Conservation (phyloP, 2,113 vertebrate genomes). For the Puntigrus tetrazona region DNA sequence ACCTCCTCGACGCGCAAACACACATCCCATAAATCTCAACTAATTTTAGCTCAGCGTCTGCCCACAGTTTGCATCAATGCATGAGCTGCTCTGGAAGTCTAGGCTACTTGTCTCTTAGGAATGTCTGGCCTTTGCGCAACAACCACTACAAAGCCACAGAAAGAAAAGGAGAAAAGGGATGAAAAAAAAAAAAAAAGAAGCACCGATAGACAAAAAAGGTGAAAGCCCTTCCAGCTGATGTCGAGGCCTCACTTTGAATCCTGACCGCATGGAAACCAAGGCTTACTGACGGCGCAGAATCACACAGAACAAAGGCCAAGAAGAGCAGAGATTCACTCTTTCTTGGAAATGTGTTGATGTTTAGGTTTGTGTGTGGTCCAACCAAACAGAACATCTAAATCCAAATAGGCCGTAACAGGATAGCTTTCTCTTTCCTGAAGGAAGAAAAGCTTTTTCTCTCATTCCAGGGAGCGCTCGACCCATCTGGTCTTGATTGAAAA, state of each 20-base stretch:
- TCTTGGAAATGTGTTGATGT: slow-evolving; percentile 27
- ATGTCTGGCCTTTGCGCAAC: slow-evolving; percentile 52
- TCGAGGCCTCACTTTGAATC: slow-evolving; percentile 29
- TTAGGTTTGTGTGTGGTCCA: slow-evolving; percentile 35
- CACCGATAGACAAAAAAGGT: slow-evolving; percentile 44
- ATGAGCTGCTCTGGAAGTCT: slow-evolving; percentile 42
- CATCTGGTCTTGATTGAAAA: slow-evolving; percentile 48
- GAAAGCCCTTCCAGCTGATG: slow-evolving; percentile 43
- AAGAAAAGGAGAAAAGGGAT: slow-evolving; percentile 16
- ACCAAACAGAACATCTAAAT: slow-evolving; percentile 30
- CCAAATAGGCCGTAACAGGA: slow-evolving; percentile 39
- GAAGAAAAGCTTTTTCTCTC: slow-evolving; percentile 21
- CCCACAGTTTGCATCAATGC: slow-evolving; percentile 44
- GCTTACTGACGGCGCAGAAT: not conserved
- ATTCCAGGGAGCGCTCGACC: slow-evolving; percentile 5
- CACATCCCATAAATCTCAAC: slow-evolving; percentile 36
- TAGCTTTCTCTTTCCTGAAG: slow-evolving; percentile 13
- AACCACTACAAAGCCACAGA: slow-evolving; percentile 49
- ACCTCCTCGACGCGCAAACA: slow-evolving; percentile 30
- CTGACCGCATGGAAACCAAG: slow-evolving; percentile 38
- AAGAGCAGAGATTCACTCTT: slow-evolving; percentile 6
- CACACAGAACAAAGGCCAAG: not conserved
- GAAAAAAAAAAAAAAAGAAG: slow-evolving; percentile 22
- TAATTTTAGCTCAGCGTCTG: slow-evolving; percentile 45
- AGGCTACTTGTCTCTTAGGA: slow-evolving; percentile 46